These are phyloP conservation scores for Pristionchus entomophagus DNA, from an alignment of 2,888 invertebrate genomes.

Conservation along the genomic window DNA sequence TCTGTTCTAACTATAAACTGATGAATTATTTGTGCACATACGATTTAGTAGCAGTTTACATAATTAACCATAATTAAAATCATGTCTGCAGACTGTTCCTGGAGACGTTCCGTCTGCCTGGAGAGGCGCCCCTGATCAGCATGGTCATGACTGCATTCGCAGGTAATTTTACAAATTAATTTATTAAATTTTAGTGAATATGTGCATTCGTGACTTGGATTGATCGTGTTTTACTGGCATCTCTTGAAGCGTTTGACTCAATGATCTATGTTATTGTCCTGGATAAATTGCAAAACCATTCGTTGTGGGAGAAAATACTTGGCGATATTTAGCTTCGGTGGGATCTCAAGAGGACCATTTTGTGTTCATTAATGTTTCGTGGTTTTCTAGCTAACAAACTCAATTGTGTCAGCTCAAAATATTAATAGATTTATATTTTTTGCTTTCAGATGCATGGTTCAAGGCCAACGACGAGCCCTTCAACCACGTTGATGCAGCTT, in stretches of 20 bases:
- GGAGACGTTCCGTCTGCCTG: slow-evolving; percentile 96
- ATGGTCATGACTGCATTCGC: slow-evolving; percentile 96
- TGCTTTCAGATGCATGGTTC: slow-evolving; percentile 79
- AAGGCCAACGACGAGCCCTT: slow-evolving; percentile 93
- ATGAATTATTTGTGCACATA: too few species aligned
- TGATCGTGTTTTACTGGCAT: background rate
- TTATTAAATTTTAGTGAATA: background rate
- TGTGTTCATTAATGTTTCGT: too few species aligned
- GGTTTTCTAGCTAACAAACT: too few species aligned
- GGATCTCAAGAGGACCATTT: too few species aligned
- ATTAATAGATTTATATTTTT: slow-evolving; percentile 5
- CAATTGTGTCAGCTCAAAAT: too few species aligned
- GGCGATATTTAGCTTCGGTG: too few species aligned
- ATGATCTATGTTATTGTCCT: background rate
- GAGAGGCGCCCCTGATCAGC: slow-evolving; percentile 96
- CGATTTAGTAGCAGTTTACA: too few species aligned
- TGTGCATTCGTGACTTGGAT: background rate
- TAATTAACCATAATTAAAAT: too few species aligned
- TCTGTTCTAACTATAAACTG: too few species aligned
- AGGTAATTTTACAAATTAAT: slow-evolving; percentile 51
- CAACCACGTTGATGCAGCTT: slow-evolving; percentile 95
- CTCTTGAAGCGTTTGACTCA: background rate
- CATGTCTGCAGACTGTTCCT: slow-evolving; percentile 84
- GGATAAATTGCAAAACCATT: background rate
- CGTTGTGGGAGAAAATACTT: too few species aligned